These are phyloP conservation scores for Saimiri boliviensis DNA, from an alignment of 2,113 vertebrate species.

Conservation along the genomic window DNA sequence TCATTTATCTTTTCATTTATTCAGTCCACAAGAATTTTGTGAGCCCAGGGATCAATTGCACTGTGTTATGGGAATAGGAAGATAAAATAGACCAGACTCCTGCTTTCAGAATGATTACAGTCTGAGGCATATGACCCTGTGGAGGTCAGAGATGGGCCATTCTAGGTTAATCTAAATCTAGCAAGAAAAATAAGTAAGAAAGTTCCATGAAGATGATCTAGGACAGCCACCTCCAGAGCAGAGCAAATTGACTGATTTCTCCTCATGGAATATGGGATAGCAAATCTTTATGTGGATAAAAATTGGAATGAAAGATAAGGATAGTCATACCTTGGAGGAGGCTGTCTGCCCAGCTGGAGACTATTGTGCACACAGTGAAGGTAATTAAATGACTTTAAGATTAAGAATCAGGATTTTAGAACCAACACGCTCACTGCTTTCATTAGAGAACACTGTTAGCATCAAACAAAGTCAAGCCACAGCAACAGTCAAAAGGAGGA, in stretches of 20 bases:
- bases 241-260: not conserved
- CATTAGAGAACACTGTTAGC: not conserved
- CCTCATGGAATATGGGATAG: not conserved
- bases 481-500: not conserved
- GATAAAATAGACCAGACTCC: not conserved
- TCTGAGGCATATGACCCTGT: not conserved
- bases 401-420: not conserved
- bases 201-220: not conserved
- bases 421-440: not conserved
- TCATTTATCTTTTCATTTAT: not conserved
- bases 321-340: not conserved
- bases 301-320: not conserved
- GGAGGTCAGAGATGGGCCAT: not conserved
- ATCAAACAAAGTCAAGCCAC: not conserved
- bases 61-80: not conserved
- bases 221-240: not conserved
- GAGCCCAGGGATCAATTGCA: not conserved
- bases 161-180: not conserved
- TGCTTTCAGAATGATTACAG: not conserved
- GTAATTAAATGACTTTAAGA: not conserved
- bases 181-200: not conserved
- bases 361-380: not conserved
- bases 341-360: not conserved
- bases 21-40: not conserved
- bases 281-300: not conserved